Percentiles rank a stretch among this genome's conserved stretches.
phyloP scores from a whole-genome alignment of 2,888 invertebrate genomes.

The Melieria picta region DNA sequence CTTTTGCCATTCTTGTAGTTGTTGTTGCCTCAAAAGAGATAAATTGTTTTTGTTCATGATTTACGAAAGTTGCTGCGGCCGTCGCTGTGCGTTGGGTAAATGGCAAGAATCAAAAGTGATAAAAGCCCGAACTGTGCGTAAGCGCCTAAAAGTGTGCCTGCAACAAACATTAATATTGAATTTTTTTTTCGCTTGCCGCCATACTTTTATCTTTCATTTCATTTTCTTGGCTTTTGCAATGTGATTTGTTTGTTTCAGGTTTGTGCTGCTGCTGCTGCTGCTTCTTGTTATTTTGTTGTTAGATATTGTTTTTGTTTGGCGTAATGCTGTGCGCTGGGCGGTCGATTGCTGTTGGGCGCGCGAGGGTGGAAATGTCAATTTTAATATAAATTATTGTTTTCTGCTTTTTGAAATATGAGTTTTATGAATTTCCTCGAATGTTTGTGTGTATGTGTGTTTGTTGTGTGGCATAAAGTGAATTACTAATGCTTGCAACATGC shows the following conservation, averaged over 20 bases:
- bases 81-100: background rate
- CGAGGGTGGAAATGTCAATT: constrained; percentile 41
- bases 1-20: constrained; percentile 1
- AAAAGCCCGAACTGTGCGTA: constrained; percentile 21
- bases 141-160: constrained; percentile 39
- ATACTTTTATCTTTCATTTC: constrained; percentile 35
- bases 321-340: background rate
- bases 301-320: constrained; percentile 1
- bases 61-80: constrained; percentile 35
- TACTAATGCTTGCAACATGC: constrained; percentile 11
- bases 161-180: constrained; percentile 46
- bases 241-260: constrained; percentile 23
- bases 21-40: constrained; percentile 39
- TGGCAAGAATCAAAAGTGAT: constrained; percentile 38
- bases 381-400: constrained; percentile 45
- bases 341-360: background rate
- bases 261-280: constrained; percentile 11
- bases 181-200: constrained; percentile 22
- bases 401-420: constrained; percentile 39
- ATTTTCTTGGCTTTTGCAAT: constrained; percentile 37
- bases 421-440: constrained; percentile 20
- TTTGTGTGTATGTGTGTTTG: constrained; percentile 3
- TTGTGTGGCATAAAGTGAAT: constrained; percentile 23
- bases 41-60: constrained; percentile 48
- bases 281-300: constrained; percentile 16